These are phyloP conservation scores for Sphyrna mokarran DNA, from an alignment of 2,113 vertebrate genomes.

Conservation along the genomic window DNA sequence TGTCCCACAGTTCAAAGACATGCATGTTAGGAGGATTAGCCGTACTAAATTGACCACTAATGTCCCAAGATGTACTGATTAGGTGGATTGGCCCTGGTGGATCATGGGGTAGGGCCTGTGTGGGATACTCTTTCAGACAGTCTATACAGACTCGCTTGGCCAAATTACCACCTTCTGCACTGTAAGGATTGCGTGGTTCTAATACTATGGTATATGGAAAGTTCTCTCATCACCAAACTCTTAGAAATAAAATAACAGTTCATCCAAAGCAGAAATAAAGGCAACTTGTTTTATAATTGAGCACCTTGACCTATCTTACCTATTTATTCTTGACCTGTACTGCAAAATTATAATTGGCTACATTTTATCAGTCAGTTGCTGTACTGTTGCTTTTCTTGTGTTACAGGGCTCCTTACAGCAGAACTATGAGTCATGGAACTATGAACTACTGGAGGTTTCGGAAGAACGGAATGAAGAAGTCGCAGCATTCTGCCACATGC, in stretches of 20 bases:
- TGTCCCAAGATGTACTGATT: too few species aligned
- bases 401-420: slow-evolving; percentile 59
- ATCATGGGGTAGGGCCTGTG: too few species aligned
- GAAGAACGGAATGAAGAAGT: slow-evolving; percentile 94
- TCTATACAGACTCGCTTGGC: too few species aligned
- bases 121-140: too few species aligned
- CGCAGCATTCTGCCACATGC: slow-evolving; percentile 91
- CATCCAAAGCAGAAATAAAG: background rate
- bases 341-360: background rate
- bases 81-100: too few species aligned
- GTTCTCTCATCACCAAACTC: too few species aligned
- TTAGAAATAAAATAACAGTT: background rate
- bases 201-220: too few species aligned
- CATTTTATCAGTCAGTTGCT: background rate
- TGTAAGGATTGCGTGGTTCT: too few species aligned
- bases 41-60: too few species aligned
- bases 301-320: background rate
- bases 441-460: slow-evolving; percentile 86
- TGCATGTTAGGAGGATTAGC: too few species aligned
- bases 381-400: background rate
- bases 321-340: background rate
- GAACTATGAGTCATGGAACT: slow-evolving; percentile 61
- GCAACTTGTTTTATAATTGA: background rate
- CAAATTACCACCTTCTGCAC: too few species aligned
- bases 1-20: too few species aligned